Evolutionary conservation across 2,888 invertebrate species (phyloP).

Genomic region (Anarsia innoxiella): DNA sequence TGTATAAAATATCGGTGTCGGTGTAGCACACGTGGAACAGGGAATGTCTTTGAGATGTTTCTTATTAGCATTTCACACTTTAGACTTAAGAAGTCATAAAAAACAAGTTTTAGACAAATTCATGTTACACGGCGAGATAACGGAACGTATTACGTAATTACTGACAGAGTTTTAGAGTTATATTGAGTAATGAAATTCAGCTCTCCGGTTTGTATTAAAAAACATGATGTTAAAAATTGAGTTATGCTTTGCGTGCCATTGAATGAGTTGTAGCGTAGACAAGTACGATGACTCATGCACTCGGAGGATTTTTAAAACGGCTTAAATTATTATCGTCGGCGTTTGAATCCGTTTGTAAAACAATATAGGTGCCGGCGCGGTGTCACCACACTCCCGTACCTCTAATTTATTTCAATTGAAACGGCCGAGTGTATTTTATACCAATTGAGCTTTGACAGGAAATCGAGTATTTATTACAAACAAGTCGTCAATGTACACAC

Average conservation of each 20-base stretch:
- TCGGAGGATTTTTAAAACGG: not conserved
- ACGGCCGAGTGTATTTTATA: conserved; percentile 28
- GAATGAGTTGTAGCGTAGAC: conserved; percentile 2
- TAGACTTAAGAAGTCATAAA: conserved; percentile 6
- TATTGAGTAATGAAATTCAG: too few species aligned
- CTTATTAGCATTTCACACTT: conserved; percentile 4
- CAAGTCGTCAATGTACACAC: conserved; percentile 7
- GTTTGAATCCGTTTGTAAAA: not conserved
- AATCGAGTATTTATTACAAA: conserved; percentile 28
- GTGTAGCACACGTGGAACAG: conserved; percentile 4
- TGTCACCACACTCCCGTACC: conserved; percentile 21
- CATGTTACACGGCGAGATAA: too few species aligned
- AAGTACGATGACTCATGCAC: not conserved
- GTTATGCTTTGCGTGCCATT: conserved; percentile 6
- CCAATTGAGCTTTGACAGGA: conserved; percentile 39
- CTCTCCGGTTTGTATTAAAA: too few species aligned
- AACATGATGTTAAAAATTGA: not conserved
- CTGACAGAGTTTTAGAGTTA: too few species aligned
- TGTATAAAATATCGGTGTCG: conserved; percentile 12
- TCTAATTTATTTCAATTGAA: conserved; percentile 59
- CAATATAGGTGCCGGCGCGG: not conserved
- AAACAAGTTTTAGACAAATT: conserved; percentile 1
- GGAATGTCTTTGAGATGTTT: conserved; percentile 12
- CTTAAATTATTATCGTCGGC: not conserved
- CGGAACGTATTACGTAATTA: too few species aligned